Evolutionary conservation across 2,113 vertebrate genomes (phyloP), one percentile per base, ranked within the genome.

Genomic region (Pollimyrus isidori): DNA sequence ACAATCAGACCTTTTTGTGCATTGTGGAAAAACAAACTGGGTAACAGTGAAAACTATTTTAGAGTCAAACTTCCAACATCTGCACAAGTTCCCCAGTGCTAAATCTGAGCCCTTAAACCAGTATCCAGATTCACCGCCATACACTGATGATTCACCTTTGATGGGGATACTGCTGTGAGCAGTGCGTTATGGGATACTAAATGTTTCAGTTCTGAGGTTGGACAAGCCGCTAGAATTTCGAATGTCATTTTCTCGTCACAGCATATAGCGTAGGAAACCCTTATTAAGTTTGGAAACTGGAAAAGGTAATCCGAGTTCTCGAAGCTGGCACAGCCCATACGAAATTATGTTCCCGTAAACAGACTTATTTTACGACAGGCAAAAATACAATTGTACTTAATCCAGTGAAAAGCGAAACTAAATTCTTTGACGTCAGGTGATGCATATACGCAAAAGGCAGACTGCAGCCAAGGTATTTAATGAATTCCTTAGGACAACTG

Each of bases 401-500:
- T 15, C 30, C 69, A 39, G 10, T 42, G 6, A 80, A 80, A 30
- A 17, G 73, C 30, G 10, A 80, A 80, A 80, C 73, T 42, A 80
- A 19, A 76, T 26, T 26, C 30, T 76, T 35, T 80, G 13, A 19
- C 73, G 0, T 39, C 35, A 35, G 73, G 11, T 7, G 17, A 3
- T 42, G 35, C 10, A 3, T 39, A 39, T 17, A 19, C 15, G 4
- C 6, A 4, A 6, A 19, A 80, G 73, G 35, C 73, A 42, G 42
- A 46, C 39, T n/a, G 17, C 26, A 62, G 48, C 26, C 21, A 1
- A 84, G 21, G 82, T 23, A 19, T 80, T 1, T 26, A 10, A 84
- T 2, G 23, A 48, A 46, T 7, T 89, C 2, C 35, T 53, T 82
- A 56, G 23, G 89, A 7, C 46, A 6, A 93, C 90, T 90, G 89